Base-by-base conservation (phyloP, 2,888 invertebrate genomes). In the Hydroisotoma schaefferi region DNA sequence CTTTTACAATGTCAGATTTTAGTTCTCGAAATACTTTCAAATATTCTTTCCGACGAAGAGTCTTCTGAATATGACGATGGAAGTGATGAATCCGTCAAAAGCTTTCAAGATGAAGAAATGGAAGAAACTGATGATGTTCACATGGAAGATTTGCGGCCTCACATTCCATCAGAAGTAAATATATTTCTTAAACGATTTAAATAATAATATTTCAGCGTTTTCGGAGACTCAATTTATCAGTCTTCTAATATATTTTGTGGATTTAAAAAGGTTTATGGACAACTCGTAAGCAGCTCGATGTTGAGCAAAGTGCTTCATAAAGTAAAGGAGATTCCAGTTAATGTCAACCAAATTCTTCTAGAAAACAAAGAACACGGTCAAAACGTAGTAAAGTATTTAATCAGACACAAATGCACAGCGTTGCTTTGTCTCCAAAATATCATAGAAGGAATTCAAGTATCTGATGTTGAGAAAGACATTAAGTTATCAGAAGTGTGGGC, bases 401-500 rank as follows among this genome's bases (percentile, higher is more conserved):
- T 55, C 4, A 81, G 78, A 51, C 75, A 87, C 43, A 83, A 85
- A 72, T 81, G 83, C n/a, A 79, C 85, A 71, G 83, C 86, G 1
- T 77, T 87, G 44, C 76, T 87, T 18, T 87, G 87, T 72, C 75
- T 85, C 52, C 87, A 86, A 76, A 88, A 88, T 75, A 78, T 88
- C 72, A 78, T 87, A 51, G 81, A 83, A 23, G 79, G 80, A 49
- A 75, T 87, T 56, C 82, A 83, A 33, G 76, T 83, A 2, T 84
- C 84, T 38, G 82, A 82, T 69, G 77, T 88, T 33, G 87, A 87
- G 4, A 87, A 86, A 5, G 76, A 81, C 2, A 71, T 73, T 2
- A 66, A 72, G 18, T 66, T 79, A 28, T 73, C 74, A 55, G 68
- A 71, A 4, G 80, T 87, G 51, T 87, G 87, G 87, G 78, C 83